Percentiles rank a stretch among this genome's conserved stretches.
Evolutionary conservation across 2,797 vertebrate species (phyloP).

Genomic region (Acestrorhynchus altus): DNA sequence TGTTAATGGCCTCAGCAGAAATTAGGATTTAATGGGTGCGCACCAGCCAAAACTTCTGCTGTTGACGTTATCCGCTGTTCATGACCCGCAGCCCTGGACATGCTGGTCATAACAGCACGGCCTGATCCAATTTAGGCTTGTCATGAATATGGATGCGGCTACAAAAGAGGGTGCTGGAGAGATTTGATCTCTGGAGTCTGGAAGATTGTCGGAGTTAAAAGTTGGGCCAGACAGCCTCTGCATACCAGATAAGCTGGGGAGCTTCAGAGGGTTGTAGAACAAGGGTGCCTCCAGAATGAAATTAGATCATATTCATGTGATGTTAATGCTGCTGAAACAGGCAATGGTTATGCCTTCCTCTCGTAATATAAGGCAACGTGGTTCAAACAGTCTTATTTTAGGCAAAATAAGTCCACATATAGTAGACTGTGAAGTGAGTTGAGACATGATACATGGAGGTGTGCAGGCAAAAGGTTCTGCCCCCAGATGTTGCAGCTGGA

Average conservation of each 20-base stretch:
- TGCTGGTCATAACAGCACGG: not conserved
- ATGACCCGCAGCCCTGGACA: conserved; percentile 22
- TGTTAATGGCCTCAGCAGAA: conserved; percentile 2
- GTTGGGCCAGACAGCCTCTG: not conserved
- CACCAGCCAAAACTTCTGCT: not conserved
- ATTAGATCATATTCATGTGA: not conserved
- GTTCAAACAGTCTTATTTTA: not conserved
- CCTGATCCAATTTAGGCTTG: conserved; percentile 5
- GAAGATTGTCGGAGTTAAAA: conserved; percentile 1
- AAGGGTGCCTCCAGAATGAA: not conserved
- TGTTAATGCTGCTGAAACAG: not conserved
- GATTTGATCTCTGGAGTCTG: not conserved
- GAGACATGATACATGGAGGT: too few species aligned
- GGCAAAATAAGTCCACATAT: too few species aligned
- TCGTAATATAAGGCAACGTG: not conserved
- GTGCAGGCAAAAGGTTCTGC: too few species aligned
- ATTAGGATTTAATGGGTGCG: not conserved
- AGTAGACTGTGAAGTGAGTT: too few species aligned
- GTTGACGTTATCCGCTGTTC: not conserved
- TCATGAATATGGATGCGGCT: conserved; percentile 22
- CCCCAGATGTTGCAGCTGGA: too few species aligned
- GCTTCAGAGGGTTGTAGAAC: not conserved
- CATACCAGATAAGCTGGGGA: not conserved
- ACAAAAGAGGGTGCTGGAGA: not conserved
- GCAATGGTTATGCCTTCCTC: not conserved